Evolutionary conservation across 2,797 vertebrate species (phyloP).

Genomic region (Catostomus latipinnis): DNA sequence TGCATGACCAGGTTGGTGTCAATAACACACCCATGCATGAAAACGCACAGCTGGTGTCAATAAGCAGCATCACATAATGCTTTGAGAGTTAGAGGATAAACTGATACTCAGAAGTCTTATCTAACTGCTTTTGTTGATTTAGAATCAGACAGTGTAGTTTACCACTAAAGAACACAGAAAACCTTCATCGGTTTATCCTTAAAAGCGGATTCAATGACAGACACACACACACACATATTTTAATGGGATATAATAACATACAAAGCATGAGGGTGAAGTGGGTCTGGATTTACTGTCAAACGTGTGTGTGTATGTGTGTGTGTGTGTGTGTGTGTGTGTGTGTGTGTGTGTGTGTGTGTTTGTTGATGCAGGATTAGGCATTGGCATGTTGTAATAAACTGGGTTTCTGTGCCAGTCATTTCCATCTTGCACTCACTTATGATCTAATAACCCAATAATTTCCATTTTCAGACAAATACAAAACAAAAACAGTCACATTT

Average conservation of each 20-base stretch:
- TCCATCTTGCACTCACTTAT: not conserved
- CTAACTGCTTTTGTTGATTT: conserved; percentile 7
- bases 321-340: not conserved
- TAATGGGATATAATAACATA: conserved; percentile 5
- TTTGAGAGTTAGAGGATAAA: not conserved
- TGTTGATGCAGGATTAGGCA: not conserved
- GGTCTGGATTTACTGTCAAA: conserved; percentile 4
- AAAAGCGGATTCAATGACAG: not conserved
- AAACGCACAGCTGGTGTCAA: conserved; percentile 16
- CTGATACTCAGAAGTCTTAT: conserved; percentile 4
- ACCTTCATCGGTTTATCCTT: not conserved
- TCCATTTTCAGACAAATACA: not conserved
- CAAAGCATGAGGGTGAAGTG: not conserved
- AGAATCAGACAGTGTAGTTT: not conserved
- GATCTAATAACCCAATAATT: not conserved
- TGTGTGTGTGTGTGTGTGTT: not conserved
- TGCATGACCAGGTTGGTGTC: no score
- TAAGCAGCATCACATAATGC: not conserved
- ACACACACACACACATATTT: not conserved
- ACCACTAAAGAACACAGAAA: not conserved
- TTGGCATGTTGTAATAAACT: conserved; percentile 9
- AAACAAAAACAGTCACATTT: not conserved
- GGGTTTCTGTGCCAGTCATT: conserved; percentile 13
- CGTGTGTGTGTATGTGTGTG: not conserved
- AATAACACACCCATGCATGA: not conserved